phyloP scores from a whole-genome alignment of 2,888 invertebrate species.

The Lypha dubia region DNA sequence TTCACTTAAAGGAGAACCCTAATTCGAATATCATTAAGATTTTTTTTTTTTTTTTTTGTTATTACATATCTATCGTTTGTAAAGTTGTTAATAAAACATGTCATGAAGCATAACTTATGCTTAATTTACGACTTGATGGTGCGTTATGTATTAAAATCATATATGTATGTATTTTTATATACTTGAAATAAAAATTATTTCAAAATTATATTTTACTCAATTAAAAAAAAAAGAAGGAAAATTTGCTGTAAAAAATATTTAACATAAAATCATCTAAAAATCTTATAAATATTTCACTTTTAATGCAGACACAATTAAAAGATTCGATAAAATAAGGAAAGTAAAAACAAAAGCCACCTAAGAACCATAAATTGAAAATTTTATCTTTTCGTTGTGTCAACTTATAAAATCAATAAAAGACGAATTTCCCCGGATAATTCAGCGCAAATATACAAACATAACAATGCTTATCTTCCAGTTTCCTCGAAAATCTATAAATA shows the following conservation, averaged over 20 bases:
- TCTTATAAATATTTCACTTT: not conserved
- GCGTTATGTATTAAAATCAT: slow-evolving; percentile 61
- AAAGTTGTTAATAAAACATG: slow-evolving; percentile 69
- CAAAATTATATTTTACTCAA: not conserved
- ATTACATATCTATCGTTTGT: slow-evolving; percentile 60
- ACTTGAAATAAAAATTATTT: not conserved
- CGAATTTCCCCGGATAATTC: not conserved
- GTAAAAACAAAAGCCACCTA: not conserved
- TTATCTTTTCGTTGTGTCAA: not conserved
- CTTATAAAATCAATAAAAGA: not conserved
- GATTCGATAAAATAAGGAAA: not conserved
- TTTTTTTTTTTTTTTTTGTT: slow-evolving; percentile 56
- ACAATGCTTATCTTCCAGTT: not conserved
- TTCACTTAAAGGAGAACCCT: too few relatives aligned
- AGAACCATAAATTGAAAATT: not conserved
- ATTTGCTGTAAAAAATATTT: too few relatives aligned
- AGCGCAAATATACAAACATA: not conserved
- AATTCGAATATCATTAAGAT: not conserved
- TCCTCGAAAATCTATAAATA: not conserved
- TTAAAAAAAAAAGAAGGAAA: not conserved
- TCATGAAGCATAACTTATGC: slow-evolving; percentile 73
- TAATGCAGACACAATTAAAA: not conserved
- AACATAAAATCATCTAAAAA: not conserved
- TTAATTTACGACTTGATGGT: slow-evolving; percentile 75
- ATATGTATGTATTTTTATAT: not conserved